Percentiles rank a stretch among this genome's conserved stretches.
Conservation (phyloP, 2,888 invertebrate genomes). For the Cephus pulcher region DNA sequence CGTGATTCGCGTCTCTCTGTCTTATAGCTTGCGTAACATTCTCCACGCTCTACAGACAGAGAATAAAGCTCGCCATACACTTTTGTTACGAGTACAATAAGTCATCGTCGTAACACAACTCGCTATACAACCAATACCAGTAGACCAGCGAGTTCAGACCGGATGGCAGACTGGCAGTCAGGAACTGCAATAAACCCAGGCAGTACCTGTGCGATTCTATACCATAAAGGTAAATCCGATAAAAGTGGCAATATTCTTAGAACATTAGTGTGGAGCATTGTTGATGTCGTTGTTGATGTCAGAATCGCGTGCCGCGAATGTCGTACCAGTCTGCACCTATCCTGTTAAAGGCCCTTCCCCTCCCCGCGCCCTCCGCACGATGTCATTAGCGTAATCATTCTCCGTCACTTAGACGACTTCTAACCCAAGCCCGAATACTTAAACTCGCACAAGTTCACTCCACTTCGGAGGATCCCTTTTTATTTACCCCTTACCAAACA, state of each 20-base stretch:
- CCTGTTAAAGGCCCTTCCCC: slow-evolving; percentile 34
- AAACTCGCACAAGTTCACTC: slow-evolving; percentile 20
- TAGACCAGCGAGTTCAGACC: slow-evolving; percentile 30
- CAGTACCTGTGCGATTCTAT: slow-evolving; percentile 34
- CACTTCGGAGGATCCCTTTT: slow-evolving; percentile 17
- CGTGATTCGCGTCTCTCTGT: background rate
- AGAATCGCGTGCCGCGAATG: slow-evolving; percentile 54
- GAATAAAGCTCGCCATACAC: background rate
- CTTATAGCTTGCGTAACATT: background rate
- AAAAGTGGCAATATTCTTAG: slow-evolving; percentile 31
- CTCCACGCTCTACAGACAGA: background rate
- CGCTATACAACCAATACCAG: background rate
- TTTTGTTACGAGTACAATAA: slow-evolving; percentile 3
- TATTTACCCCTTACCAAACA: background rate
- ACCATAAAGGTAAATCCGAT: slow-evolving; percentile 39
- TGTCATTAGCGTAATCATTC: slow-evolving; percentile 60
- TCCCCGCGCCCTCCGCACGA: slow-evolving; percentile 27
- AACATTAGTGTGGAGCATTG: slow-evolving; percentile 26
- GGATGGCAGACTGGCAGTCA: slow-evolving; percentile 16
- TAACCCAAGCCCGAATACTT: slow-evolving; percentile 9
- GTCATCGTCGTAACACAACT: background rate
- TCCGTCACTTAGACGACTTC: slow-evolving; percentile 46
- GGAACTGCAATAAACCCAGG: slow-evolving; percentile 41
- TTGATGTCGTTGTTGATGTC: slow-evolving; percentile 52
- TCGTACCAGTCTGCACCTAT: slow-evolving; percentile 59